Evolutionary conservation across 2,888 invertebrate species (phyloP).

Genomic region (Thera obeliscata): DNA sequence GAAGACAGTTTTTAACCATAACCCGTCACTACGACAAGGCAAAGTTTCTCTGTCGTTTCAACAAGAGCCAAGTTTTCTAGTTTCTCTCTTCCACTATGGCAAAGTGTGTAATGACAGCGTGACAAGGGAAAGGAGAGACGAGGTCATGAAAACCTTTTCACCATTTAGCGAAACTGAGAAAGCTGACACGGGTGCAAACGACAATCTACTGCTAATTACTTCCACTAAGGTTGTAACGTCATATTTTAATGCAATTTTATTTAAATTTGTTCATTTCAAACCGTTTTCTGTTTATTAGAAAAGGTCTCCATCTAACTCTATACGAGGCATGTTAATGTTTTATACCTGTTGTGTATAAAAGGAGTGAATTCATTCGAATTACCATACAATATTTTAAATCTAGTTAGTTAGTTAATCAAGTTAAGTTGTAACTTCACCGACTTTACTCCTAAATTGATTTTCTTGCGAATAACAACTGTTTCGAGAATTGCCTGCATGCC

Average conservation of each 20-base stretch:
- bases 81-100: slow-evolving; percentile 25
- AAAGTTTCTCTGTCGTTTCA: slow-evolving; percentile 29
- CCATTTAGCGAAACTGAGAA: slow-evolving; percentile 34
- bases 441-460: too few relatives aligned
- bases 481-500: not conserved
- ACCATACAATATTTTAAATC: too few relatives aligned
- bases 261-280: slow-evolving; percentile 13
- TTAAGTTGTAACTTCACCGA: too few relatives aligned
- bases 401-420: too few relatives aligned
- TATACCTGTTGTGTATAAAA: too few relatives aligned
- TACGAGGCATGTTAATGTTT: too few relatives aligned
- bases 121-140: slow-evolving; percentile 21
- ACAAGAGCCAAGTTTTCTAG: slow-evolving; percentile 18
- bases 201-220: slow-evolving; percentile 47
- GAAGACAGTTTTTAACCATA: slow-evolving; percentile 13
- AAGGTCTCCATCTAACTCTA: too few relatives aligned
- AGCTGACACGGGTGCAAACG: slow-evolving; percentile 34
- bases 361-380: too few relatives aligned
- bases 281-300: slow-evolving; percentile 4
- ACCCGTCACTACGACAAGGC: slow-evolving; percentile 10
- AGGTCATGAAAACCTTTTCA: slow-evolving; percentile 29
- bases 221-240: slow-evolving; percentile 39
- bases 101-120: slow-evolving; percentile 1
- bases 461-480: not conserved
- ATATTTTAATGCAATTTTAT: slow-evolving; percentile 40